Conservation (phyloP, 2,797 vertebrate genomes). For the Phalanger gymnotis region DNA sequence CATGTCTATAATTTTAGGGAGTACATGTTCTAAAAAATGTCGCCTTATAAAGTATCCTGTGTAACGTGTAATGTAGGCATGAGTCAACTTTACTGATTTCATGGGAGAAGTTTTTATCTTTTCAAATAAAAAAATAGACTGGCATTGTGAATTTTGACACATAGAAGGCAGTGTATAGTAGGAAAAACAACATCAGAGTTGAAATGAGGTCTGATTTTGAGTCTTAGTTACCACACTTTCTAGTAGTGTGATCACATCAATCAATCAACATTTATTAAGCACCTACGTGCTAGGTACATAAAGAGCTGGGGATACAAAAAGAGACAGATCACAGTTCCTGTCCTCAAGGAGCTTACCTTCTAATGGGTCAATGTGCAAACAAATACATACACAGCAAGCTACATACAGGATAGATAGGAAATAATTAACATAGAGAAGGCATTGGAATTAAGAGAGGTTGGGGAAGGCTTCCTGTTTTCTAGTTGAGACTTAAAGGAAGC, state of each 20-base stretch:
- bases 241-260: not conserved
- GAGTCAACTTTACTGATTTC: not conserved
- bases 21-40: not conserved
- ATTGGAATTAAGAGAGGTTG: not conserved
- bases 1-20: not conserved
- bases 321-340: not conserved
- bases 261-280: not conserved
- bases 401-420: not conserved
- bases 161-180: not conserved
- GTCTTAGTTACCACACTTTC: not conserved
- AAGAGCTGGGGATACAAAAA: not conserved
- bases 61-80: not conserved
- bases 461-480: not conserved
- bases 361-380: not conserved
- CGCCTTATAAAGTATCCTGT: not conserved
- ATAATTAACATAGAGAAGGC: not conserved
- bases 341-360: not conserved
- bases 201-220: not conserved
- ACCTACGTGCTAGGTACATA: not conserved
- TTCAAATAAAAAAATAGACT: not conserved
- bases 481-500: not conserved
- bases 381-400: not conserved
- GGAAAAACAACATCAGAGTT: not conserved
- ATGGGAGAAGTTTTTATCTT: not conserved
- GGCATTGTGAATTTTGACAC: not conserved